Evolutionary conservation across 2,888 invertebrate species (phyloP), one percentile per base, ranked within the genome.

Genomic region (Protodeltote pygarga): DNA sequence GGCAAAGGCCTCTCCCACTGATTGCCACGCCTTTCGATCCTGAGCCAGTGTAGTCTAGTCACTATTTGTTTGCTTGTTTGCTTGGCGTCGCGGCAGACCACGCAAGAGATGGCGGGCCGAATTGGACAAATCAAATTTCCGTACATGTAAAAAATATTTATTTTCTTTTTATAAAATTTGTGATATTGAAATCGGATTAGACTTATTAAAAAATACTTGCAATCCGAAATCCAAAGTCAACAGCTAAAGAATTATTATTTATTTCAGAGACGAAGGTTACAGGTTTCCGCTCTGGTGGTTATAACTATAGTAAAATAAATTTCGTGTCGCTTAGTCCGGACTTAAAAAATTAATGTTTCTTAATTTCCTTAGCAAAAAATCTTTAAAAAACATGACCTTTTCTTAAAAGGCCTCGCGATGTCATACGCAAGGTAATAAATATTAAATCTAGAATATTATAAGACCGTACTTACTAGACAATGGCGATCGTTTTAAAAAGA

Each of bases 281-380:
- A 35, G 46, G 9, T 52, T 52, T 39, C 29, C 38, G 15, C 31
- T 45, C 20, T 33, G 32, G 11, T 52, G 42, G 35, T 9, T 11
- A 4, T 14, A 35, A 33, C 31, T 21, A 37, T 13, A 5, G 8
- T 19, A 20, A 16, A 41, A 45, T 39, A 55, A 61, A 62, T 59
- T 41, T 52, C 46, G 41, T 25, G 37, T 32, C 23, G 41, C 28
- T 38, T n/a, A n/a, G n/a, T 45, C 27, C 45, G 49, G 55, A 47
- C 44, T 50, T 33, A 41, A 42, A 51, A 53, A 55, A 64, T 64
- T 61, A 58, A 61, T 61, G 37, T 37, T 5, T 32, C 49, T 57
- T 58, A 58, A 64, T 66, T 52, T 57, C 27, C 46, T 37, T 14
- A 42, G 32, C 49, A 41, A 65, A 65, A 67, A 62, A 54, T 65